Conservation (phyloP, 1,140 invertebrate species). For the Aphis gossypii region DNA sequence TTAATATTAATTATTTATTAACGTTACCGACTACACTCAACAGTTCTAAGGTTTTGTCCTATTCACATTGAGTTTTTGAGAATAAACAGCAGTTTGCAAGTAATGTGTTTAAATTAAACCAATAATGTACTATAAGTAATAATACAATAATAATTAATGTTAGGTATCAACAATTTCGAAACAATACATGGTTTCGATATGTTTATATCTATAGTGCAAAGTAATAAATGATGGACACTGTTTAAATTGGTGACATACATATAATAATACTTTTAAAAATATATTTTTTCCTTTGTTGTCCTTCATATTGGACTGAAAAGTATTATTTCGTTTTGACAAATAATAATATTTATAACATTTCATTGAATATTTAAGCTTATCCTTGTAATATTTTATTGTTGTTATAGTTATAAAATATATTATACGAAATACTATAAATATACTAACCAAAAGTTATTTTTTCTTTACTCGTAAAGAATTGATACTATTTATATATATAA, state of each 20-base stretch:
- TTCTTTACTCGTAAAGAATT: background rate
- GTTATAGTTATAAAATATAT: background rate
- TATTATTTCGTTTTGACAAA: background rate
- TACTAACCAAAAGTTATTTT: background rate
- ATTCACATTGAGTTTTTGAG: background rate
- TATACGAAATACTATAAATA: background rate
- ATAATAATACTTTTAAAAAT: background rate
- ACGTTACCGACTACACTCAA: background rate
- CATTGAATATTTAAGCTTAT: background rate
- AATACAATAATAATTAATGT: background rate
- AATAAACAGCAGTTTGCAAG: background rate
- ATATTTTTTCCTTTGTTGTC: background rate
- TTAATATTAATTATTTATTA: background rate
- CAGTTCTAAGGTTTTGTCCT: background rate
- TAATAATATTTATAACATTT: background rate
- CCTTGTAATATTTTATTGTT: background rate
- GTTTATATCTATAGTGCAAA: background rate
- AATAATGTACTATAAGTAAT: background rate
- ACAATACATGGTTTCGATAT: background rate
- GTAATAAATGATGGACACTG: background rate
- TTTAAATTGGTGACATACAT: background rate
- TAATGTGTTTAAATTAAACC: background rate
- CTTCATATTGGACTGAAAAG: background rate
- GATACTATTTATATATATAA: background rate
- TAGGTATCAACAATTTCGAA: background rate